A percentile compares a stretch with the other conserved stretches of the same genome.
Conservation (phyloP, 2,113 vertebrate genomes). For the Micronycteris hirsuta region DNA sequence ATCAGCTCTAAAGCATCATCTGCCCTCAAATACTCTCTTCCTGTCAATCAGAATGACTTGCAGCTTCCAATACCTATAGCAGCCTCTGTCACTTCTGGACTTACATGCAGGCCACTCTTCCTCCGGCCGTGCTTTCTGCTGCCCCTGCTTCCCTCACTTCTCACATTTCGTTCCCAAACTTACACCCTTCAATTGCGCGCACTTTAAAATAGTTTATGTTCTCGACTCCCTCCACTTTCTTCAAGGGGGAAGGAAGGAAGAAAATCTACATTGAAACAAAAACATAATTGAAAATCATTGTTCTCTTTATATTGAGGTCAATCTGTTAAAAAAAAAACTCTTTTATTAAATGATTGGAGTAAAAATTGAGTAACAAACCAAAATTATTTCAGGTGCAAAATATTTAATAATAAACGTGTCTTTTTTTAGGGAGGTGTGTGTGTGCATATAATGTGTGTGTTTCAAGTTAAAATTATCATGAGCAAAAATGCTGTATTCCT, state of each 20-base stretch:
- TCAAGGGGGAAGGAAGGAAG: background rate
- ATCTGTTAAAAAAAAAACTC: background rate
- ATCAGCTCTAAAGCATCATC: background rate
- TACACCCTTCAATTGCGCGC: background rate
- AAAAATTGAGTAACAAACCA: background rate
- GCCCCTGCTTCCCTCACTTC: background rate
- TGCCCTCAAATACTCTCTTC: background rate
- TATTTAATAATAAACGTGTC: background rate
- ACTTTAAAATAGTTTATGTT: background rate
- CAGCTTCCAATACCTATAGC: background rate
- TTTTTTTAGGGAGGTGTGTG: background rate
- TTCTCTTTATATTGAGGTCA: background rate
- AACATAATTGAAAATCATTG: background rate
- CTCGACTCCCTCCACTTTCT: background rate
- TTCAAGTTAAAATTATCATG: background rate
- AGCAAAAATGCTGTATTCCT: background rate
- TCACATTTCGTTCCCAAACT: background rate
- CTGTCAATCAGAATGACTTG: background rate
- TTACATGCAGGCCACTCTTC: background rate
- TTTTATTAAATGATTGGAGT: background rate
- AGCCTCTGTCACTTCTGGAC: background rate
- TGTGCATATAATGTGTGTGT: background rate
- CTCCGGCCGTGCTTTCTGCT: background rate
- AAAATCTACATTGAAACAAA: background rate
- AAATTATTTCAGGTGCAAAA: background rate